A percentile compares a stretch with the other conserved stretches of the same genome.
Evolutionary conservation across 92 coral and sea anemone species (phyloP).

Genomic region (Paragorgia papillata): DNA sequence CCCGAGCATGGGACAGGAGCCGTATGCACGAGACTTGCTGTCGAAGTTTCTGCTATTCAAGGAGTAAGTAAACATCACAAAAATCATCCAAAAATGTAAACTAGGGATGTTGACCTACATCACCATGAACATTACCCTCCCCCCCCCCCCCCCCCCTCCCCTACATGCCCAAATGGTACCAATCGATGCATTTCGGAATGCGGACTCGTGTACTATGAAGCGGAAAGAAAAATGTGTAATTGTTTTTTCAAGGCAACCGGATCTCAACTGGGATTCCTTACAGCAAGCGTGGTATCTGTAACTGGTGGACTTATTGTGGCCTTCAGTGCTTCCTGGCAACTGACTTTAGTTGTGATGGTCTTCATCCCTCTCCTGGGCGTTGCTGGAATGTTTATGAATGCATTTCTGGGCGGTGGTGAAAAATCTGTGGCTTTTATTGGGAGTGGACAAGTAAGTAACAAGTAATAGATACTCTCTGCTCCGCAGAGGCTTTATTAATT

Average conservation of each 20-base stretch:
- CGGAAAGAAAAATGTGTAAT: no score
- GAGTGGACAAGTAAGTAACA: background rate
- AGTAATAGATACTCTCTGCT: no score
- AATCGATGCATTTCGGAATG: no score
- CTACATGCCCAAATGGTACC: no score
- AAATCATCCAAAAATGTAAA: background rate
- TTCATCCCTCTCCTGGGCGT: conserved; percentile 6
- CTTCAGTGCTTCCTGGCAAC: conserved; percentile 17
- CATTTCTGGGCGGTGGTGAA: conserved; percentile 7
- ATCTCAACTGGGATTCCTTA: conserved; percentile 14
- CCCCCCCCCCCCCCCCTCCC: no score
- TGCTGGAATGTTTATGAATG: background rate
- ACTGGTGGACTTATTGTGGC: background rate
- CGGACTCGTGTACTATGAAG: no score
- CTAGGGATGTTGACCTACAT: no score
- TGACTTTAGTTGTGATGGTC: conserved; percentile 19
- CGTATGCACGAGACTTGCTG: background rate
- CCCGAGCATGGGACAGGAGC: conserved; percentile 20
- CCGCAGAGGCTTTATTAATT: no score
- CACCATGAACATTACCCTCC: no score
- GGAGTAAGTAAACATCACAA: conserved; percentile 9
- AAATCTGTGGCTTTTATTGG: no score
- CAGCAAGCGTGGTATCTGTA: background rate
- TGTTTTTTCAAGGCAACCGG: conserved; percentile 17
- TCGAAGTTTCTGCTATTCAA: conserved; percentile 20